Conservation (phyloP, 2,797 vertebrate genomes). For the Xenopus petersii region DNA sequence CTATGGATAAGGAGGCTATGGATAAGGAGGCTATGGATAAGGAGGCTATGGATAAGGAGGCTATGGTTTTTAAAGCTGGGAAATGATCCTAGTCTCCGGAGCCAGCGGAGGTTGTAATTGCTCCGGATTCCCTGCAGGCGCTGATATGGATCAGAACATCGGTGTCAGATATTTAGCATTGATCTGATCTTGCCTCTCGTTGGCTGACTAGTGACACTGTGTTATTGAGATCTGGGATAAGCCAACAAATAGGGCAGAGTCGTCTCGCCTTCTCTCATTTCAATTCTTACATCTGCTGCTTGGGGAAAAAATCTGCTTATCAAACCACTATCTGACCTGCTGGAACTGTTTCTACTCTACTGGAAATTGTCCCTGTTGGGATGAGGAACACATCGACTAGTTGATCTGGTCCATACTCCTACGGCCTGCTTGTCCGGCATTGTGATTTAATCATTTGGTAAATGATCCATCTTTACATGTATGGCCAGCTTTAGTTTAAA, state of each 20-base stretch:
- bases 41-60: no score
- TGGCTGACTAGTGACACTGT: not conserved
- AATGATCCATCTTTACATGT: no score
- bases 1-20: no score
- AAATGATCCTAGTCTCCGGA: not conserved
- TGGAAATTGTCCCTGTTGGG: no score
- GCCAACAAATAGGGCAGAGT: not conserved
- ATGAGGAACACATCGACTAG: no score
- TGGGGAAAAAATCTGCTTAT: not conserved
- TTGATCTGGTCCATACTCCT: no score
- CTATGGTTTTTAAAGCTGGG: not conserved
- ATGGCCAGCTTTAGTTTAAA: no score
- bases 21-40: not conserved
- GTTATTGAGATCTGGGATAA: not conserved
- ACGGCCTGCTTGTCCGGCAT: no score
- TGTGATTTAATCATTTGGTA: no score
- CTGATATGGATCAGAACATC: conserved; percentile 15
- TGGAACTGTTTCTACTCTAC: no score
- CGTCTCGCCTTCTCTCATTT: not conserved
- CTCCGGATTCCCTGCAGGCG: not conserved
- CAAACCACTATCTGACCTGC: no score
- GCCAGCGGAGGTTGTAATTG: not conserved
- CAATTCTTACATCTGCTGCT: not conserved
- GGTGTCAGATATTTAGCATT: not conserved
- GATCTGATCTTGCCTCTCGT: not conserved